Base-by-base conservation (phyloP, 2,113 vertebrate species). In the Dipodomys ordii region DNA sequence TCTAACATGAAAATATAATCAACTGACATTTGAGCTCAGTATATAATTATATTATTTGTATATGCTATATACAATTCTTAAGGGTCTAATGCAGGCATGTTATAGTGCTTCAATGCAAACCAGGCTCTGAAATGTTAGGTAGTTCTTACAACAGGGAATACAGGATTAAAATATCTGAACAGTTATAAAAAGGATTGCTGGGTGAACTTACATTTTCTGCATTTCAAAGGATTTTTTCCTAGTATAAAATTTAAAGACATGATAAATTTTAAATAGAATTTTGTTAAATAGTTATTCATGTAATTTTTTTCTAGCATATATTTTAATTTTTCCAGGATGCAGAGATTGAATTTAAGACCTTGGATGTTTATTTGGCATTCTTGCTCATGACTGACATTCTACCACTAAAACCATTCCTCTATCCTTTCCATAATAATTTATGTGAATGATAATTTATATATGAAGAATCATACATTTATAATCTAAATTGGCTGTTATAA, bases 41-140 rank as follows among this genome's bases (percentile, higher is more conserved):
- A 80, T 65, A 83, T 95, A 96, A 93, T 96, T 96, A 97, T 57
- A 77, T 96, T 95, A 85, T 92, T 95, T 95, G 19, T 92, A 77
- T 92, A 97, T 53, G 49, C 2, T 53, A 53, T 53, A 13, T 12
- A 53, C 49, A 53, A 53, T 11, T 13, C 9, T 11, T 53, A 53
- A 53, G 49, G 49, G 49, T 53, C 49, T 53, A 53, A 53, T 53
- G 8, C 49, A 39, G 95, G 94, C 88, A 32, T 81, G 60, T 92
- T 89, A 74, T 53, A 53, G 46, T 88, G 57, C 77, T 85, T 5
- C 81, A 49, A 23, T 67, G 64, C 68, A 91, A 96, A 91, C 80
- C 28, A 74, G 57, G 9, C 15, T 91, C 28, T 79, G 53, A 80
- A 25, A 83, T 62, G 22, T 44, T 18, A 86, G 20, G 71, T 49